A percentile compares a stretch with the other conserved stretches of the same genome.
These are phyloP conservation scores for Psophia crepitans DNA, from an alignment of 2,113 vertebrate species.

Conservation along the genomic window DNA sequence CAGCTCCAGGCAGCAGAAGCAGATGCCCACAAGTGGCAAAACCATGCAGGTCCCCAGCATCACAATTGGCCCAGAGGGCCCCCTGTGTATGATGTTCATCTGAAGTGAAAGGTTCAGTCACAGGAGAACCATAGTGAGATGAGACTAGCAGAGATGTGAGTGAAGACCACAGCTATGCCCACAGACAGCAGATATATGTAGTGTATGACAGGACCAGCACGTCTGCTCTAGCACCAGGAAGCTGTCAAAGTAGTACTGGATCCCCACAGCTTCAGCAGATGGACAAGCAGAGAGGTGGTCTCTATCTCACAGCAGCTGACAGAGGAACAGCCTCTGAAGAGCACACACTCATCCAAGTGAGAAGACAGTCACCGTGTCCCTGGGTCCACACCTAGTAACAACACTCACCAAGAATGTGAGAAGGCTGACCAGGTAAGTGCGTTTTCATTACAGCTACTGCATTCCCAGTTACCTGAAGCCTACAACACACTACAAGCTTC, in stretches of 20 bases:
- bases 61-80: neutral
- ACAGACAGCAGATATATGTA: rapidly evolving
- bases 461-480: neutral
- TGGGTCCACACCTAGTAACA: neutral
- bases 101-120: neutral
- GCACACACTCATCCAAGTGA: neutral
- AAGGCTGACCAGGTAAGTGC: neutral
- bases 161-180: rapidly evolving
- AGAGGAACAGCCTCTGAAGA: neutral
- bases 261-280: neutral
- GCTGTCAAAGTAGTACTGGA: neutral
- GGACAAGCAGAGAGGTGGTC: neutral
- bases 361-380: neutral
- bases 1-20: neutral
- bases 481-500: neutral
- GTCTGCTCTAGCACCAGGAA: neutral
- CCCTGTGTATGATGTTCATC: neutral
- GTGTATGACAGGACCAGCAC: neutral
- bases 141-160: neutral
- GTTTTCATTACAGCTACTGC: rapidly evolving
- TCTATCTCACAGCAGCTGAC: neutral
- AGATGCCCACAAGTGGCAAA: neutral
- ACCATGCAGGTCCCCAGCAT: neutral
- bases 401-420: neutral
- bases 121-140: neutral